These are phyloP conservation scores for Todiramphus chloris DNA, from an alignment of 2,113 vertebrate genomes.

Conservation along the genomic window DNA sequence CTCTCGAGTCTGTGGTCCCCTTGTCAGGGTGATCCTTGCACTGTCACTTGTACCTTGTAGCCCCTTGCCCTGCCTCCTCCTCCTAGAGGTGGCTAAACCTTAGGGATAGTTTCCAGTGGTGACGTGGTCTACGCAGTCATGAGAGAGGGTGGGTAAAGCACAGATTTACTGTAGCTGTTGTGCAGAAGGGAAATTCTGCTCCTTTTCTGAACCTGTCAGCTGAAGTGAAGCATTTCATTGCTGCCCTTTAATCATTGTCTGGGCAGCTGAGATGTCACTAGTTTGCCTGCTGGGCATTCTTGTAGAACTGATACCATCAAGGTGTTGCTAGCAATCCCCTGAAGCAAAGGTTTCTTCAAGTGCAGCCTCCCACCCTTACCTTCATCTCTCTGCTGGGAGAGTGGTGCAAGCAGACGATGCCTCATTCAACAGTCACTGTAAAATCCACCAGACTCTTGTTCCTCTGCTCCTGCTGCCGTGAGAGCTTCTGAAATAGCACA, in stretches of 20 bases:
- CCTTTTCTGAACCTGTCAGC: background rate
- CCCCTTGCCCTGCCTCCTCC: background rate
- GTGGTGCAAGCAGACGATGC: background rate
- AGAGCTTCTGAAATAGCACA: background rate
- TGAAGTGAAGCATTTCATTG: background rate
- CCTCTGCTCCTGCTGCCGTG: background rate
- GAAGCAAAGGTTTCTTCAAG: background rate
- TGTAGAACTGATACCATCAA: background rate
- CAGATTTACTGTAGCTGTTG: background rate
- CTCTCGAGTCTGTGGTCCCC: background rate
- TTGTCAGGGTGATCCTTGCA: background rate
- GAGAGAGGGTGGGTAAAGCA: background rate
- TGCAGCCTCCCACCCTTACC: background rate
- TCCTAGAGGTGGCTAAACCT: background rate
- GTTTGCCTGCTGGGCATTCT: background rate
- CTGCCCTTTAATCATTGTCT: background rate
- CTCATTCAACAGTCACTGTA: background rate
- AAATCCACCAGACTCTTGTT: background rate
- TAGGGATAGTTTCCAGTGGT: background rate
- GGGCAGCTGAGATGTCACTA: background rate
- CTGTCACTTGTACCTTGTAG: background rate
- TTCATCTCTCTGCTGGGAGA: background rate
- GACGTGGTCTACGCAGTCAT: background rate
- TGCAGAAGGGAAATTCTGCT: background rate
- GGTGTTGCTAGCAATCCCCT: background rate